Conservation (phyloP, 1,140 invertebrate genomes). For the Harlomillsia oculata region DNA sequence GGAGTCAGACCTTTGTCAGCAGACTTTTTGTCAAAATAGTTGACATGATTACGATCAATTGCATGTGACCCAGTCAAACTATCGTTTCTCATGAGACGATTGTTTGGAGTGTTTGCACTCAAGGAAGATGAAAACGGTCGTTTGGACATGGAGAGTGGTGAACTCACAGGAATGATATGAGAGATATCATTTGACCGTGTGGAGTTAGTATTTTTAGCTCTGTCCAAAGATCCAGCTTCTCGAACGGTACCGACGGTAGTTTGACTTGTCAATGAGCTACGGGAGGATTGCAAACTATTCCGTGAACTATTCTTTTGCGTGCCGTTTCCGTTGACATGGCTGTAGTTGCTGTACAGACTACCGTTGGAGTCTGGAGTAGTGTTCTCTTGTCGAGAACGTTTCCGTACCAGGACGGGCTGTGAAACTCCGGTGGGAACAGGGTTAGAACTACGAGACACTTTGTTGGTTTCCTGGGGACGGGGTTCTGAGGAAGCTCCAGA, state of each 20-base stretch:
- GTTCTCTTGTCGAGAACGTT: slow-evolving; percentile 17
- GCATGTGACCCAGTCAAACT: no score
- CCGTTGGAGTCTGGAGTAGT: neutral
- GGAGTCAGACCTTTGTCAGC: slow-evolving; percentile 33
- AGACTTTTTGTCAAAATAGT: neutral
- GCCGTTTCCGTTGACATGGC: slow-evolving; percentile 9
- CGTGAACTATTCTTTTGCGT: slow-evolving; percentile 47
- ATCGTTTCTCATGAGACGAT: no score
- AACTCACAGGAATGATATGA: neutral
- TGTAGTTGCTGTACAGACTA: neutral
- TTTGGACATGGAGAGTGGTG: neutral
- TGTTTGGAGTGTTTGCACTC: slow-evolving; percentile 1
- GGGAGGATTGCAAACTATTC: slow-evolving; percentile 65
- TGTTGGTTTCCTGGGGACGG: neutral
- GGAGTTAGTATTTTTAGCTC: slow-evolving; percentile 36
- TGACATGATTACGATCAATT: neutral
- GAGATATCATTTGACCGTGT: neutral
- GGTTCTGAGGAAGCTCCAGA: no score
- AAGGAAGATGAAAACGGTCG: slow-evolving; percentile 4
- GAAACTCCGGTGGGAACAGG: neutral
- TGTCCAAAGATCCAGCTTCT: slow-evolving; percentile 46
- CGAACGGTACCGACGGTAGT: slow-evolving; percentile 68
- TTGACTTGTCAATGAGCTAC: slow-evolving; percentile 69
- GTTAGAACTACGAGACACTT: neutral
- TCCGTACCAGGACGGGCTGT: slow-evolving; percentile 15